Evolutionary conservation across 2,888 invertebrate species (phyloP).

Genomic region (Pseudeuparius sepicola): DNA sequence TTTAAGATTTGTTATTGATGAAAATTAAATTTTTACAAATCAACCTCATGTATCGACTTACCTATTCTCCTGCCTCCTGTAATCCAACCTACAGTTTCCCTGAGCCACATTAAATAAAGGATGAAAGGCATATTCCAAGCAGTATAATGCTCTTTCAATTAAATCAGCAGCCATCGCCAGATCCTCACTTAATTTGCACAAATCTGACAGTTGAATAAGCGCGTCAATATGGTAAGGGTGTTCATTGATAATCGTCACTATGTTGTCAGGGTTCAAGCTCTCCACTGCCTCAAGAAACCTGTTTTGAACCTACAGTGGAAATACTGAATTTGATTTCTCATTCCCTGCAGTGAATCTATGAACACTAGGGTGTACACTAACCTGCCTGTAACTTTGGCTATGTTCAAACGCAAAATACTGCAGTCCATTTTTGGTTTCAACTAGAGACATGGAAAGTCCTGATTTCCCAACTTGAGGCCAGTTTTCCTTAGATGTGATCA

Average conservation of each 20-base stretch:
- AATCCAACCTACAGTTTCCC: slow-evolving; percentile 66
- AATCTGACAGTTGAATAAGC: slow-evolving; percentile 68
- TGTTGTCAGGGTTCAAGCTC: slow-evolving; percentile 66
- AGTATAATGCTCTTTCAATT: slow-evolving; percentile 67
- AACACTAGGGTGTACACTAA: too few species aligned
- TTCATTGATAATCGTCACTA: slow-evolving; percentile 61
- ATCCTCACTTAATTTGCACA: slow-evolving; percentile 70
- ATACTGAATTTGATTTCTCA: too few species aligned
- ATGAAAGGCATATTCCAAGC: slow-evolving; percentile 69
- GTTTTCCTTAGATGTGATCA: slow-evolving; percentile 58
- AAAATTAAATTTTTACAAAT: background rate
- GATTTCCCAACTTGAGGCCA: slow-evolving; percentile 64
- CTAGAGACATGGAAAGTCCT: slow-evolving; percentile 60
- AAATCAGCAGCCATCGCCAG: slow-evolving; percentile 67
- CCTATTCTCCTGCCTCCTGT: slow-evolving; percentile 72
- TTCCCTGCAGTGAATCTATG: too few species aligned
- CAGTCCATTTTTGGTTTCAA: slow-evolving; percentile 44
- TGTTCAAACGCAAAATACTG: slow-evolving; percentile 68
- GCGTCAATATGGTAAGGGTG: slow-evolving; percentile 76
- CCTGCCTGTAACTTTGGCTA: slow-evolving; percentile 58
- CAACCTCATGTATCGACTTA: slow-evolving; percentile 32
- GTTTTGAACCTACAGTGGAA: too few species aligned
- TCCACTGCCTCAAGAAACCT: slow-evolving; percentile 70
- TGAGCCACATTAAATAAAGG: slow-evolving; percentile 66
- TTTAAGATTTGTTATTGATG: too few species aligned